Evolutionary conservation across 53 echinoderm and acorn worm species (phyloP).

Genomic region (Patiria pectinifera): DNA sequence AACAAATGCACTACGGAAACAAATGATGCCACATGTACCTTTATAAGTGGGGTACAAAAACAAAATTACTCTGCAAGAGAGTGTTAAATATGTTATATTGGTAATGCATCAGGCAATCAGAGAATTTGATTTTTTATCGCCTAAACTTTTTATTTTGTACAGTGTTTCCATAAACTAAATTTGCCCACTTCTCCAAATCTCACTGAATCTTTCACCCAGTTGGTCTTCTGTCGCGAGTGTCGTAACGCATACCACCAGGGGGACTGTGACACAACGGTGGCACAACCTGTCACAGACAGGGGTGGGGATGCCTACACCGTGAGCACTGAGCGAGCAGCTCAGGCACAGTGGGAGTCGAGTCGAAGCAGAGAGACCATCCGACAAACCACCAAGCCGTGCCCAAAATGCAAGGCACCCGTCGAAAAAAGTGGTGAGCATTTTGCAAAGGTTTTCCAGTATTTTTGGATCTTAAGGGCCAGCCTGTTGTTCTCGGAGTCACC

Average conservation of each 20-base stretch:
- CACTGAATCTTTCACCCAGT: conserved; percentile 41
- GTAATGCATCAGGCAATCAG: no score
- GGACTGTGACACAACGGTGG: conserved; percentile 47
- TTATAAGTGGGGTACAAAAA: no score
- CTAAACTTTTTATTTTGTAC: no score
- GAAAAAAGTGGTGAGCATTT: conserved; percentile 76
- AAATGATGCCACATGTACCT: no score
- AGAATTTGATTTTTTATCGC: no score
- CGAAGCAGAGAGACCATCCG: conserved; percentile 71
- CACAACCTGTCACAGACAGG: conserved; percentile 16
- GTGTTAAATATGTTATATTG: no score
- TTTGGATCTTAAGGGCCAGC: no score
- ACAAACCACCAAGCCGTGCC: conserved; percentile 82
- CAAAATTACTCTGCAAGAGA: no score
- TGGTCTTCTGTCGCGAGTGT: conserved; percentile 84
- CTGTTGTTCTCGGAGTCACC: no score
- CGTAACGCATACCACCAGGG: conserved; percentile 76
- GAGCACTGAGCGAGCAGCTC: conserved; percentile 49
- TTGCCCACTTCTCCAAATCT: not conserved
- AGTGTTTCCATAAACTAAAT: not conserved
- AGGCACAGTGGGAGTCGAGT: conserved; percentile 74
- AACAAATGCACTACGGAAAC: no score
- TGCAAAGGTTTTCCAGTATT: not conserved
- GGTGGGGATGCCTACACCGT: conserved; percentile 42
- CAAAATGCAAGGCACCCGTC: conserved; percentile 78